Evolutionary conservation across 2,797 vertebrate species (phyloP).

Genomic region (Lateolabrax maculatus): DNA sequence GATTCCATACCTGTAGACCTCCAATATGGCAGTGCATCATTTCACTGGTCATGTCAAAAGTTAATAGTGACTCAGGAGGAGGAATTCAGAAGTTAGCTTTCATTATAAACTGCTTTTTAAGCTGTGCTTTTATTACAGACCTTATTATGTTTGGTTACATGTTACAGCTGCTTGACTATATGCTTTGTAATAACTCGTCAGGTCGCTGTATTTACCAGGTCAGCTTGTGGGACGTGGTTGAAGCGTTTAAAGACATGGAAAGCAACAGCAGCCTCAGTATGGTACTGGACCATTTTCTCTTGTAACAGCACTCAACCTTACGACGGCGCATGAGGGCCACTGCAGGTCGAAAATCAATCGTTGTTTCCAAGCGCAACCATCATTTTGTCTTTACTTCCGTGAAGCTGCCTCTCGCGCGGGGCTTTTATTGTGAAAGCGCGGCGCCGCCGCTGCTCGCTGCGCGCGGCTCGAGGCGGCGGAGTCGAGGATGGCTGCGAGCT

Average conservation of each 20-base stretch:
- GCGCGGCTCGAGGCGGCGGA: conserved; percentile 39
- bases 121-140: background rate
- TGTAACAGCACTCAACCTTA: background rate
- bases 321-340: no score
- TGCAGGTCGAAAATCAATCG: no score
- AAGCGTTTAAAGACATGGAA: background rate
- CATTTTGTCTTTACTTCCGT: background rate
- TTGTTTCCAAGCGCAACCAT: background rate
- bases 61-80: background rate
- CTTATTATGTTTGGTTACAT: background rate
- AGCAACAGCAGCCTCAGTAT: background rate
- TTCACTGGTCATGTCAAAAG: no score
- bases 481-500: conserved; percentile 81
- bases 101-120: background rate
- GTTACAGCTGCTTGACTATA: no score
- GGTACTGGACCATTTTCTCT: background rate
- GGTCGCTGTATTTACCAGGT: background rate
- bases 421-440: conserved; percentile 70
- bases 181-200: background rate
- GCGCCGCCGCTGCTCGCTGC: rapidly evolving
- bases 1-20: no score
- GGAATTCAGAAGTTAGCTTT: background rate
- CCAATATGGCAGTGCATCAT: no score
- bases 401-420: background rate
- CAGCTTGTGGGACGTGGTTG: background rate